phyloP scores from a whole-genome alignment of 1,140 invertebrate genomes.

The Drosophila auraria region DNA sequence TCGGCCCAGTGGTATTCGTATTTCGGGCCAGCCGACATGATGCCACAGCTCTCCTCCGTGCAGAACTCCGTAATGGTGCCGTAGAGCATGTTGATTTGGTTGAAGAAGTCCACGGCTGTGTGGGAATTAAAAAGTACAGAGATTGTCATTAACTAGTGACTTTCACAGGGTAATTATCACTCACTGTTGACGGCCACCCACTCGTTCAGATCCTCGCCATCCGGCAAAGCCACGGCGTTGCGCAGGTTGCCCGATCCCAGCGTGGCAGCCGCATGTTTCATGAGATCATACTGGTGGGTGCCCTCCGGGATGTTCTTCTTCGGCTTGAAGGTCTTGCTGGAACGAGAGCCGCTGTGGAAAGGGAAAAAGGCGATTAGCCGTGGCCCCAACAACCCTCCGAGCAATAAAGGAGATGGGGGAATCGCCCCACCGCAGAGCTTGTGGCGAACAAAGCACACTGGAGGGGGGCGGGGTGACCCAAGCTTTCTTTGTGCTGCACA shows the following conservation, averaged over 20 bases:
- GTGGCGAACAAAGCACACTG: conserved; percentile 40
- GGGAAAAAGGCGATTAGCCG: conserved; percentile 32
- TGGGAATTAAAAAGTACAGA: no score
- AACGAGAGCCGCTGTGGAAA: conserved; percentile 86
- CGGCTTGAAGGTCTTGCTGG: conserved; percentile 98
- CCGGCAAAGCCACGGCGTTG: conserved; percentile 97
- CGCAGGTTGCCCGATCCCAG: conserved; percentile 98
- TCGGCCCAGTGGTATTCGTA: conserved; percentile 99
- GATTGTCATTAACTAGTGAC: not conserved
- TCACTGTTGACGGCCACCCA: conserved; percentile 99
- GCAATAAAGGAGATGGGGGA: conserved; percentile 29
- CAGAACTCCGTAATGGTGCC: conserved; percentile 99
- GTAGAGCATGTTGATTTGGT: conserved; percentile 99
- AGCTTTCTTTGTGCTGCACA: conserved; percentile 59
- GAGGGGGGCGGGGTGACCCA: conserved; percentile 10
- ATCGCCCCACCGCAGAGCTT: conserved; percentile 30
- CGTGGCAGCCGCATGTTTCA: conserved; percentile 99
- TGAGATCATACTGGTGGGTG: conserved; percentile 99
- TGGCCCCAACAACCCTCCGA: conserved; percentile 35
- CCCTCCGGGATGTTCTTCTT: conserved; percentile 99
- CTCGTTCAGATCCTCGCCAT: conserved; percentile 99
- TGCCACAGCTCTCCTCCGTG: conserved; percentile 98
- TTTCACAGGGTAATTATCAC: conserved; percentile 73
- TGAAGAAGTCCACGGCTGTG: conserved; percentile 98
- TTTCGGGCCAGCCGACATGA: conserved; percentile 99